Evolutionary conservation across 2,797 vertebrate species (phyloP).

Genomic region (Pterois miles): DNA sequence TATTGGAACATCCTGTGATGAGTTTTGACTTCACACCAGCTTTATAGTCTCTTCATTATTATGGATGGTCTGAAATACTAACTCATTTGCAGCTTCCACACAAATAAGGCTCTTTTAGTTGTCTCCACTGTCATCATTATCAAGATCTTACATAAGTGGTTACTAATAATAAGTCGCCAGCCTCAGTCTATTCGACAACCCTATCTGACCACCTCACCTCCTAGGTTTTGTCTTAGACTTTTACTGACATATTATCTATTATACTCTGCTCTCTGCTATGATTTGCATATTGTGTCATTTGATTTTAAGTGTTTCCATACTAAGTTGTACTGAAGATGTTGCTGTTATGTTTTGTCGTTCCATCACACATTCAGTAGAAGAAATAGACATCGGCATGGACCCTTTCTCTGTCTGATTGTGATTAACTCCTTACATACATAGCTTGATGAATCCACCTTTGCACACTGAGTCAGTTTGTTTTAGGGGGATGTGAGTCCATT

Average conservation of each 20-base stretch:
- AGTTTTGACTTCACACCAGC: neutral
- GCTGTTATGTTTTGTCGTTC: neutral
- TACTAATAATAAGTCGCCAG: neutral
- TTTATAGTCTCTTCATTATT: neutral
- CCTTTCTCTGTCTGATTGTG: neutral
- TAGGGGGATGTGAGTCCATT: neutral
- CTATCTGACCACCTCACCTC: neutral
- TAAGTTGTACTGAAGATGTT: neutral
- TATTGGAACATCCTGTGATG: no score
- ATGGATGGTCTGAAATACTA: neutral
- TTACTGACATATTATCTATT: neutral
- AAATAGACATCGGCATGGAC: neutral
- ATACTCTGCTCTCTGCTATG: neutral
- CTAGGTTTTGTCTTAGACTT: neutral
- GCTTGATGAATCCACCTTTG: slow-evolving; percentile 8
- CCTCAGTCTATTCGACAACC: neutral
- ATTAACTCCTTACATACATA: slow-evolving; percentile 1
- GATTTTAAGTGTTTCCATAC: neutral
- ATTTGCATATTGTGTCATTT: neutral
- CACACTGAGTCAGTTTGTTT: neutral
- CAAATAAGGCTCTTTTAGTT: neutral
- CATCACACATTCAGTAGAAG: neutral
- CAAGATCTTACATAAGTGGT: neutral
- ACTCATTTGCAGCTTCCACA: neutral
- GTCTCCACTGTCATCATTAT: no score